phyloP scores from a whole-genome alignment of 2,113 vertebrate species.

The Oxygymnocypris stewartii region DNA sequence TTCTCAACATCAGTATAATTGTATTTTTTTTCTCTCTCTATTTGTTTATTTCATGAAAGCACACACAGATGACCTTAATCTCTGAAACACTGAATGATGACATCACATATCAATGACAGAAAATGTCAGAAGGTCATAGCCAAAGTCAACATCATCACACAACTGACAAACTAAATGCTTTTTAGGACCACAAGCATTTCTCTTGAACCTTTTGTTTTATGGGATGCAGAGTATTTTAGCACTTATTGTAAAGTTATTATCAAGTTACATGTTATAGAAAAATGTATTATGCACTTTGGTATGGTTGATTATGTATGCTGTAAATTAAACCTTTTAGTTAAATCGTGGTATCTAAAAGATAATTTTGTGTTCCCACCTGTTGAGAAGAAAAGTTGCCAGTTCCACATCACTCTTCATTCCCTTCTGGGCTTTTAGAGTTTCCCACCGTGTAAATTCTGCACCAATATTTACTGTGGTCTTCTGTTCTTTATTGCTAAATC shows the following conservation, averaged over 20 bases:
- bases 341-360: neutral
- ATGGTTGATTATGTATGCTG: neutral
- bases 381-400: neutral
- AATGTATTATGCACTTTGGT: neutral
- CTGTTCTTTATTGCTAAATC: neutral
- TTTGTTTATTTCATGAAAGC: no score
- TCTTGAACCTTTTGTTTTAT: no score
- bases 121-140: neutral
- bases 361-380: neutral
- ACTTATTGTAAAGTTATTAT: neutral
- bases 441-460: constrained; percentile 3
- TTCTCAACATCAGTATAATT: neutral
- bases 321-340: neutral
- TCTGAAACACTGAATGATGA: neutral
- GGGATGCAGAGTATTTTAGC: neutral
- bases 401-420: neutral
- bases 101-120: neutral
- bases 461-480: neutral
- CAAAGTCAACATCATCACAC: neutral
- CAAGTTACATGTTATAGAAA: no score
- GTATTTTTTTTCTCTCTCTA: neutral
- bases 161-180: neutral
- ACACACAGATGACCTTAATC: no score
- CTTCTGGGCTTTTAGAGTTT: neutral
- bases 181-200: no score